Base-by-base conservation (phyloP, 92 coral and sea anemone species). In the Blastomussa wellsi region DNA sequence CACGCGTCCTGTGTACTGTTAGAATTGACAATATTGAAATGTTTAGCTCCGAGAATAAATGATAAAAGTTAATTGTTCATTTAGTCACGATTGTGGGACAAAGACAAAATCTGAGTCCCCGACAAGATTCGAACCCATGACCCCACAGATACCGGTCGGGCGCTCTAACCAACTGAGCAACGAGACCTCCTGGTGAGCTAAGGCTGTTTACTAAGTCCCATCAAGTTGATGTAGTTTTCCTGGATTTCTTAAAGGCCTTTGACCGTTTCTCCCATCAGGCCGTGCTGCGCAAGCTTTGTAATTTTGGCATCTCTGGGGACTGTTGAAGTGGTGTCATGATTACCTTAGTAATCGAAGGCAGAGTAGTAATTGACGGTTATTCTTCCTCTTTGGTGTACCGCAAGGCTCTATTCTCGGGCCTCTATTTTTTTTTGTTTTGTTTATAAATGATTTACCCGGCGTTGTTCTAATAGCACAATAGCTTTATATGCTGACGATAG, bases 211-310 rank as follows among this genome's bases (percentile, higher is more conserved):
- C 24, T 28, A 39, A 67, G 39, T 38, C 11, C 7, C 73, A 35
- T 31, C 73, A 67, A 31, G 73, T 67, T 29, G 73, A 68, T 68
- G 73, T 33, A 35, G 73, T 33, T 35, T 68, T 68, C 12, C 39
- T 68, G 17, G 73, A 33, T 26, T 68, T 31, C 19, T 68, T 20
- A 2, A 68, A 68, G 42, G 73, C 73, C 37, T 66, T 66, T 28
- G 72, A 66, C 31, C 33, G 72, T 28, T 35, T 66, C 28, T 10
- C 17, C 35, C 41, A 31, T 16, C 20, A 31, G 39, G 37, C 39
- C 37, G 29, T 68, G 5, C 37, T 68, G 73, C 42, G 31, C 22
- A 68, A 68, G 73, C 73, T 68, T 5, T 68, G 24, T 32, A 33
- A 33, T 29, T 66, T 66, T 39, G 41, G 72, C 0, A 66, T 66